Percentiles rank a stretch among this genome's conserved stretches.
phyloP scores from a whole-genome alignment of 2,113 vertebrate genomes.

The Notothenia coriiceps region DNA sequence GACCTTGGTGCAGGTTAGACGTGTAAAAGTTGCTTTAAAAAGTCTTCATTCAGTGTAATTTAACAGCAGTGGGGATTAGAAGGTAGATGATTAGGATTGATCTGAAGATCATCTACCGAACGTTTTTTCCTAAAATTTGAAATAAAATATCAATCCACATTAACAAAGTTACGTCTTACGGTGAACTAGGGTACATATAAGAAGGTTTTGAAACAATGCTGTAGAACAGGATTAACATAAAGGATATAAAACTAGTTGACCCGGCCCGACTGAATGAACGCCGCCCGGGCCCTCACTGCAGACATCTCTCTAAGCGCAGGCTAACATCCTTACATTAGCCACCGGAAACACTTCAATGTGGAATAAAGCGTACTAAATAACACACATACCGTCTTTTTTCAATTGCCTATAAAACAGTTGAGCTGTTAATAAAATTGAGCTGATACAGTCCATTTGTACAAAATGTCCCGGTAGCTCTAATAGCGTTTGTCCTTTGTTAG shows the following conservation, averaged over 20 bases:
- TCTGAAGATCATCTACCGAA: not conserved
- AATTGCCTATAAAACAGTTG: rapidly evolving
- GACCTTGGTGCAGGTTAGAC: constrained; percentile 63
- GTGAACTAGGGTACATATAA: rapidly evolving
- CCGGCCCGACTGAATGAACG: constrained; percentile 28
- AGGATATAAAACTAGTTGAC: constrained; percentile 21
- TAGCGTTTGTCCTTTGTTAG: constrained; percentile 82
- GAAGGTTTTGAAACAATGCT: rapidly evolving
- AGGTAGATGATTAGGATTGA: not conserved
- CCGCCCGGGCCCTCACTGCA: constrained; percentile 3
- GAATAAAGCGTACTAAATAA: not conserved
- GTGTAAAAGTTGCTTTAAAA: not conserved
- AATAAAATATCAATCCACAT: rapidly evolving
- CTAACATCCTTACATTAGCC: not conserved
- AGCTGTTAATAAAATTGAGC: rapidly evolving
- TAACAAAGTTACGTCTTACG: rapidly evolving
- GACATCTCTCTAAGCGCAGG: not conserved
- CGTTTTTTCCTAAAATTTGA: too few species aligned
- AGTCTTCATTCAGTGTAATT: not conserved
- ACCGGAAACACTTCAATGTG: rapidly evolving
- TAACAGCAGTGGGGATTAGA: not conserved
- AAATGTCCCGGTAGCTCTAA: constrained; percentile 12
- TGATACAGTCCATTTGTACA: constrained; percentile 20
- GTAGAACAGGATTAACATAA: not conserved
- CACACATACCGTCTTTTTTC: rapidly evolving